These are phyloP conservation scores for Megamerina dolium DNA, from an alignment of 2,888 invertebrate species.

Conservation along the genomic window DNA sequence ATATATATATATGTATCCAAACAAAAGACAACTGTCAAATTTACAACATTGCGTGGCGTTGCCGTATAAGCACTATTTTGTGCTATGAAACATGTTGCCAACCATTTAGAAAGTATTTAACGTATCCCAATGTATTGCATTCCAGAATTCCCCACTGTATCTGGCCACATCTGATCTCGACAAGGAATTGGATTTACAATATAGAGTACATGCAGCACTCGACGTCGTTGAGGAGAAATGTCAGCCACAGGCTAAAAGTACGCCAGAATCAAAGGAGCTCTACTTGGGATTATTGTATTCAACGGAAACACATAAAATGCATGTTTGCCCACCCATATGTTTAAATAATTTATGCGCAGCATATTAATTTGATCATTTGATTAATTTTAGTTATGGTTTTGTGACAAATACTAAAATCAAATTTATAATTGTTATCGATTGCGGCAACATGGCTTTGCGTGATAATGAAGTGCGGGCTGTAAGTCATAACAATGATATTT, in stretches of 20 bases:
- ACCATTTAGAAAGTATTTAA: conserved; percentile 1
- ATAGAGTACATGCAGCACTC: conserved; percentile 79
- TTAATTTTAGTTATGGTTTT: conserved; percentile 73
- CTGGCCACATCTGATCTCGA: conserved; percentile 71
- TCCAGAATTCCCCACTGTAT: conserved; percentile 87
- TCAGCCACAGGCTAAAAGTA: conserved; percentile 55
- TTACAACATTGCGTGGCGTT: neutral
- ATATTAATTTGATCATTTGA: neutral
- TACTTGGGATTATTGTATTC: conserved; percentile 89
- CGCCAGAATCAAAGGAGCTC: conserved; percentile 77
- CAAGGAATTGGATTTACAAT: conserved; percentile 83
- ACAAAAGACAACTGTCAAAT: no score
- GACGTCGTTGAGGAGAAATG: conserved; percentile 50
- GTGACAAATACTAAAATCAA: conserved; percentile 97
- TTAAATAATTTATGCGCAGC: neutral
- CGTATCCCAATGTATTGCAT: neutral
- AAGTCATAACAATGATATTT: conserved; percentile 26
- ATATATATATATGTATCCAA: no score
- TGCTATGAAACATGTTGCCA: neutral
- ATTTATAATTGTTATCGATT: conserved; percentile 87
- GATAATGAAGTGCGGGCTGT: conserved; percentile 94
- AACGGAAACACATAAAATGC: conserved; percentile 96
- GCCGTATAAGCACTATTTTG: neutral
- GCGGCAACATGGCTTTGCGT: conserved; percentile 76
- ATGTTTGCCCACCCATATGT: conserved; percentile 29